Percentiles rank a stretch among this genome's conserved stretches.
Conservation (phyloP, 1,140 invertebrate genomes). For the Battus philenor region DNA sequence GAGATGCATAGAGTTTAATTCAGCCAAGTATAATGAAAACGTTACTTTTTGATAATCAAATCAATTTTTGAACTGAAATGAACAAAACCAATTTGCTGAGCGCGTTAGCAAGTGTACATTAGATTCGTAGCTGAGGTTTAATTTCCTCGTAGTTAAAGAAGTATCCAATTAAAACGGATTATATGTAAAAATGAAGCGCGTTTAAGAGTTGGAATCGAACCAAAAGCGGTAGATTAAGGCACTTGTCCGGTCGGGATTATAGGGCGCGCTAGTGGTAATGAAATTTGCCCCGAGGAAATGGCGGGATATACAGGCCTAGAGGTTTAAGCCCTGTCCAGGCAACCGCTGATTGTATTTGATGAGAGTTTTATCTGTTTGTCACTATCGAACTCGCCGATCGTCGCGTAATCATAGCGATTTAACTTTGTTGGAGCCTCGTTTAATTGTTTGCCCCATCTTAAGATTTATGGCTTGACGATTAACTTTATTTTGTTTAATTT, state of each 20-base stretch:
- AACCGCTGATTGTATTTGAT: slow-evolving; percentile 68
- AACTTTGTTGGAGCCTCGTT: slow-evolving; percentile 36
- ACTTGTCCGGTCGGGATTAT: slow-evolving; percentile 62
- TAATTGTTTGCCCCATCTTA: slow-evolving; percentile 43
- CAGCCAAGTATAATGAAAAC: too few relatives aligned
- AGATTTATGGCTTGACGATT: slow-evolving; percentile 31
- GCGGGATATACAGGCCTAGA: slow-evolving; percentile 54
- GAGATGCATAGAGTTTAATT: too few relatives aligned
- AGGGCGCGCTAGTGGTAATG: slow-evolving; percentile 68
- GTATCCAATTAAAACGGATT: slow-evolving; percentile 72
- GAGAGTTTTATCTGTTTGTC: slow-evolving; percentile 66
- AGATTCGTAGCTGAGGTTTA: too few relatives aligned
- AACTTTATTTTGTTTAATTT: slow-evolving; percentile 18
- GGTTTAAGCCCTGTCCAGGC: slow-evolving; percentile 63
- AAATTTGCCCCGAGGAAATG: slow-evolving; percentile 67
- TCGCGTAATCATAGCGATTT: slow-evolving; percentile 47
- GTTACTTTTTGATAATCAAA: too few relatives aligned
- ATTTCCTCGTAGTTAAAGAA: too few relatives aligned
- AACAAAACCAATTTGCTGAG: too few relatives aligned
- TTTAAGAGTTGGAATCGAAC: slow-evolving; percentile 66
- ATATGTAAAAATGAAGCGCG: slow-evolving; percentile 67
- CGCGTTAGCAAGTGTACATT: too few relatives aligned
- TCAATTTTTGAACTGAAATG: too few relatives aligned
- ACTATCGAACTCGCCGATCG: slow-evolving; percentile 40
- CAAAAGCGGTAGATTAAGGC: slow-evolving; percentile 64